Evolutionary conservation across 2,113 vertebrate species (phyloP).

Genomic region (Laterallus jamaicensis): DNA sequence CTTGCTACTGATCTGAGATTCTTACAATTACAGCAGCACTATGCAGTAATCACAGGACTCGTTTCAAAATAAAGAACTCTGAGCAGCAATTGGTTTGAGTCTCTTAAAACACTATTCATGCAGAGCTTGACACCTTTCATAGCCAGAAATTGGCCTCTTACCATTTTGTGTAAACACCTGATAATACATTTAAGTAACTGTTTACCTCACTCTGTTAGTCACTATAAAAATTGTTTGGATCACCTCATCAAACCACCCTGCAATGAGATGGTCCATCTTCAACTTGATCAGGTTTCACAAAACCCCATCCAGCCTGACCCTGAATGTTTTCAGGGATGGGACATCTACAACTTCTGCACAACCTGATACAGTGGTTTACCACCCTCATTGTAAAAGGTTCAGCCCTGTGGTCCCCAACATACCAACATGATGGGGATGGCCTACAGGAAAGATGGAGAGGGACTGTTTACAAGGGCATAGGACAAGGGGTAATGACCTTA

Average conservation of each 20-base stretch:
- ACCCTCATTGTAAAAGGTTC: not conserved
- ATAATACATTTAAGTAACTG: not conserved
- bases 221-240: not conserved
- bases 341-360: not conserved
- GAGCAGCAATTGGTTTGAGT: not conserved
- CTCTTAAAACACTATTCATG: not conserved
- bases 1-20: not conserved
- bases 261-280: not conserved
- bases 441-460: no score
- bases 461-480: no score
- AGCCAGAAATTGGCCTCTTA: fast-evolving
- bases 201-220: not conserved
- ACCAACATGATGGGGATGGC: no score
- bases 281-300: not conserved
- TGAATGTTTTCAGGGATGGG: not conserved
- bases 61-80: not conserved
- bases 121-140: not conserved
- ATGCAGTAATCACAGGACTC: not conserved
- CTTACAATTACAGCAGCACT: not conserved
- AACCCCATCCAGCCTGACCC: not conserved
- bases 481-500: no score
- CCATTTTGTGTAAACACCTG: not conserved
- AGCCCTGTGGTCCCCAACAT: no score
- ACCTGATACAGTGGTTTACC: not conserved
- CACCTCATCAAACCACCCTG: not conserved